Conservation (phyloP, 2,888 invertebrate species). For the Leucozona laternaria region DNA sequence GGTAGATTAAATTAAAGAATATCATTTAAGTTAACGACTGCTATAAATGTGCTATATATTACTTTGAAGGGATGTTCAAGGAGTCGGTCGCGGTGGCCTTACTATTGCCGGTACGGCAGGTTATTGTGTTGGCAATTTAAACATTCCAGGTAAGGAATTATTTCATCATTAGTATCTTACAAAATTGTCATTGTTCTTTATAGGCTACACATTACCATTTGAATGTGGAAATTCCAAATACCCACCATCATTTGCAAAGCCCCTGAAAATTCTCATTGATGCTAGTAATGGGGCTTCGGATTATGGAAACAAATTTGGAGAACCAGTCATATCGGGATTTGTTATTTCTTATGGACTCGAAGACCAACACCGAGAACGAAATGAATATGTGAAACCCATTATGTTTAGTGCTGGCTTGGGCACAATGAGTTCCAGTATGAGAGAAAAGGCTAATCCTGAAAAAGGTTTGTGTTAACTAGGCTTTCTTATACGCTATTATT, state of each 20-base stretch:
- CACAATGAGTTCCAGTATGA: conserved; percentile 92
- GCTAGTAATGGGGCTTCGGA: conserved; percentile 99
- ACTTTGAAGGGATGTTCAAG: conserved; percentile 92
- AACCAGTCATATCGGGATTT: conserved; percentile 96
- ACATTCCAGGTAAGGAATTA: conserved; percentile 89
- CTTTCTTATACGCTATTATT: not conserved
- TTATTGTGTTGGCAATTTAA: conserved; percentile 96
- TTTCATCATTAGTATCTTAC: not conserved
- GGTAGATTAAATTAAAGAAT: conserved; percentile 76
- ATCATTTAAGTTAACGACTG: not conserved
- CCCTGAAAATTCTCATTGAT: conserved; percentile 95
- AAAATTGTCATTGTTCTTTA: not conserved
- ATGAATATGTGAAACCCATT: conserved; percentile 98
- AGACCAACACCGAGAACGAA: conserved; percentile 87
- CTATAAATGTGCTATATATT: not conserved
- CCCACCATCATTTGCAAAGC: conserved; percentile 95
- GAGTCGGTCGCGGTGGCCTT: conserved; percentile 96
- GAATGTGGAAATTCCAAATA: conserved; percentile 90
- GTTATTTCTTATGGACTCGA: conserved; percentile 94
- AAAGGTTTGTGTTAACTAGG: conserved; percentile 85
- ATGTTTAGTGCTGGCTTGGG: conserved; percentile 99
- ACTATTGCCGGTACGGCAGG: conserved; percentile 98
- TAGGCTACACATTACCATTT: conserved; percentile 94
- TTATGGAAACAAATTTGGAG: conserved; percentile 99
- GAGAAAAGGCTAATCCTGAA: conserved; percentile 90